Evolutionary conservation across 2,113 vertebrate genomes (phyloP).

Genomic region (Oryzias woworae): DNA sequence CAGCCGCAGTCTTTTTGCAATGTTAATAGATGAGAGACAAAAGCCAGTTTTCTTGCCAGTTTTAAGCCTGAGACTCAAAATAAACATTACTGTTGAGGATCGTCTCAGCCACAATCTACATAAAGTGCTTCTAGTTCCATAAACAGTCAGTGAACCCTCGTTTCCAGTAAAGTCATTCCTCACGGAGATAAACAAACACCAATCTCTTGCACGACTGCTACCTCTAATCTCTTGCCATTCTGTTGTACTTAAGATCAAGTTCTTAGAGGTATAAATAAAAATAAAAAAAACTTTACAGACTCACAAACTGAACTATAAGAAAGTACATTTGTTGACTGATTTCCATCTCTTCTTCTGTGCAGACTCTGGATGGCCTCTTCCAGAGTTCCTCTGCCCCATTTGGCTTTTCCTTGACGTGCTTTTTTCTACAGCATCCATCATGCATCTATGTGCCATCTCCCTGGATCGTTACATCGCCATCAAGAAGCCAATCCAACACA

Average conservation of each 20-base stretch:
- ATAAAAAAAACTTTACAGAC: background rate
- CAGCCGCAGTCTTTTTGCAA: constrained; percentile 40
- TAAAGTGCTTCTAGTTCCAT: constrained; percentile 61
- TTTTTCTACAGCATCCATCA: constrained; percentile 97
- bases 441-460: constrained; percentile 98
- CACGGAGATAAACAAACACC: constrained; percentile 63
- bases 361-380: constrained; percentile 93
- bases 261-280: constrained; percentile 8
- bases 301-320: constrained; percentile 1
- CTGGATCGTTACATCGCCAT: constrained; percentile 97
- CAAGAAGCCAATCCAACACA: constrained; percentile 97
- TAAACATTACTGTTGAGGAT: constrained; percentile 60
- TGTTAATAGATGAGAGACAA: constrained; percentile 47
- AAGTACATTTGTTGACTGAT: constrained; percentile 6
- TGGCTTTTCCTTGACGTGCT: constrained; percentile 99
- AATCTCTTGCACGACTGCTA: constrained; percentile 49
- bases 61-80: constrained; percentile 64
- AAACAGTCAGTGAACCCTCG: constrained; percentile 56
- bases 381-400: constrained; percentile 88
- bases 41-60: constrained; percentile 55
- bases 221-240: constrained; percentile 40
- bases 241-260: constrained; percentile 20
- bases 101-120: constrained; percentile 53
- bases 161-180: constrained; percentile 63
- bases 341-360: constrained; percentile 55